Percentiles rank a stretch among this genome's conserved stretches.
phyloP scores from a whole-genome alignment of 2,888 invertebrate genomes.

The Drymonia ruficornis region DNA sequence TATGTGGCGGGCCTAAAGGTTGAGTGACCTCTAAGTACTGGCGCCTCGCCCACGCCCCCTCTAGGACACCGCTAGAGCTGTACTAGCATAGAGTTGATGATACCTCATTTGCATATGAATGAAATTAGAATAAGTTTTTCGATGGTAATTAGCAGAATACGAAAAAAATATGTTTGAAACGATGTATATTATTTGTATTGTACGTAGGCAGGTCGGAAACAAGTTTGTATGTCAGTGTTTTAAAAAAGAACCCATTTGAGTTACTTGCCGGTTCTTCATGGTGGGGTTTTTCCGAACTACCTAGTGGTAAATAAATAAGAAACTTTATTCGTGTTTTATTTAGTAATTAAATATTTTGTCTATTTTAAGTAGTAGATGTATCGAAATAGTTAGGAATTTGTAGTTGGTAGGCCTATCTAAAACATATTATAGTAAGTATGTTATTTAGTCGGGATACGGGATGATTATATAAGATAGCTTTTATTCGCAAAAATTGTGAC shows the following conservation, averaged over 20 bases:
- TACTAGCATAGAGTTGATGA: conserved; percentile 11
- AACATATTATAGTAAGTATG: no score
- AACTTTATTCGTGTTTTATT: conserved; percentile 17
- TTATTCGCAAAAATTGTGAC: no score
- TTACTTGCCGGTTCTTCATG: conserved; percentile 37
- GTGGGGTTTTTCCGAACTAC: conserved; percentile 27
- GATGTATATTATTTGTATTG: neutral
- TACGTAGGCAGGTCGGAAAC: neutral
- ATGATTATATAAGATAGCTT: no score
- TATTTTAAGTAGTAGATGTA: no score
- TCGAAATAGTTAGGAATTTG: no score
- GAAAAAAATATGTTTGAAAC: neutral
- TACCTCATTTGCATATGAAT: conserved; percentile 20
- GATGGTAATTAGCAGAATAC: neutral
- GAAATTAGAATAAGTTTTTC: neutral
- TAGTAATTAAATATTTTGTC: no score
- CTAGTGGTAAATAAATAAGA: conserved; percentile 18
- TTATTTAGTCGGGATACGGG: no score
- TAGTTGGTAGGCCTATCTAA: no score
- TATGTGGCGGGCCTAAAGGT: no score
- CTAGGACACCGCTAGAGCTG: conserved; percentile 21
- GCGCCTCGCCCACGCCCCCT: conserved; percentile 49
- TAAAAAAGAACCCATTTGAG: conserved; percentile 24
- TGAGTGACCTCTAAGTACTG: conserved; percentile 54
- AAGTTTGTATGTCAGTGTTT: neutral